Evolutionary conservation across 2,797 vertebrate species (phyloP), one percentile per base, ranked within the genome.

Genomic region (Tragopan temminckii): DNA sequence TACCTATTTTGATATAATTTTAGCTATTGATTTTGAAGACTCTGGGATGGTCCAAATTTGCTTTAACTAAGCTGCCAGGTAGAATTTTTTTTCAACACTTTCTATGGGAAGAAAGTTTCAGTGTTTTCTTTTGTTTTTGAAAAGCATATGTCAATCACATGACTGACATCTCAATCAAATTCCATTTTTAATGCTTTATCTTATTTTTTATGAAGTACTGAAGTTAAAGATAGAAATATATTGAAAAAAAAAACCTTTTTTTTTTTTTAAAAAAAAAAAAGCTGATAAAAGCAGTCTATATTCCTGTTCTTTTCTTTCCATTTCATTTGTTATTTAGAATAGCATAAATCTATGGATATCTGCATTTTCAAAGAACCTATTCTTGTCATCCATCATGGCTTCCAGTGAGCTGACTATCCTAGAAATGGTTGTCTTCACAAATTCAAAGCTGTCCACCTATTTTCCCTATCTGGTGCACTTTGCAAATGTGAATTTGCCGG

Each of bases 211-310:
- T 3, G 0, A 79, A 45, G 9, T 25, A 19, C 20, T 63, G 45
- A 79, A 72, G 45, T 46, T 70, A 21, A 66, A 75, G 29, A 53
- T 69, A 75, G 82, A 31, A 85, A 77, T 66, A 80, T 29, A 72
- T 5, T 0, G 0, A 16, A 20, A 15, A 25, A 21, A 12, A 20
- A 43, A 15, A n/a, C n/a, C n/a, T n/a, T n/a, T n/a, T n/a, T n/a
- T n/a, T n/a, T n/a, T n/a, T n/a, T n/a, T n/a, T n/a, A 58, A 13
- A 25, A 19, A 11, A 18, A 38, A 8, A 27, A 52, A 52, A 52
- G 2, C 2, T 63, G 2, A 52, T 59, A 63, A 85, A 70, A 90
- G 11, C 10, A 61, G 29, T 62, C 9, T 76, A 27, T n/a, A 9
- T 23, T 35, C 23, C 23, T 21, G 13, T 59, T 63, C 0, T 77